phyloP scores from a whole-genome alignment of 1,140 invertebrate species.

The Nilaparvata lugens region DNA sequence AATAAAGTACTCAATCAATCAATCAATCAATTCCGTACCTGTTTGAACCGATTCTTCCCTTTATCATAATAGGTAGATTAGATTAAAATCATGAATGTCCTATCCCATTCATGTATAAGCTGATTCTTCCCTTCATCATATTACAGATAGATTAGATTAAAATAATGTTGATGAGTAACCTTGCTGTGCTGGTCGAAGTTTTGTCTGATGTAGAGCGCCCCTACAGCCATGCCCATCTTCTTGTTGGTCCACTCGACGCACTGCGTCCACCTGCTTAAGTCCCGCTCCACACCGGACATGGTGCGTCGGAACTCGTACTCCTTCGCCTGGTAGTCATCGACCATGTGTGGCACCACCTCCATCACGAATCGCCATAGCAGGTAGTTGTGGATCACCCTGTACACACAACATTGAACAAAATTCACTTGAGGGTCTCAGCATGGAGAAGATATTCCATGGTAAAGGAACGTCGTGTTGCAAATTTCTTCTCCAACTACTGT shows the following conservation, averaged over 20 bases:
- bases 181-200: conserved; percentile 79
- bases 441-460: too few species aligned
- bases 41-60: too few species aligned
- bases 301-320: conserved; percentile 72
- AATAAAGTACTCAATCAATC: too few species aligned
- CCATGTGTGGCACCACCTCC: conserved; percentile 71
- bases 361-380: conserved; percentile 72
- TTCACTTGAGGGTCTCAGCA: neutral
- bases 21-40: too few species aligned
- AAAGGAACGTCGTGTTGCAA: too few species aligned
- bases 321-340: conserved; percentile 66
- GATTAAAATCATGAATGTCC: too few species aligned
- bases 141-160: neutral
- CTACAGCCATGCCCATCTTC: conserved; percentile 73
- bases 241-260: conserved; percentile 82
- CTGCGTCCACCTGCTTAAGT: conserved; percentile 66
- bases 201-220: conserved; percentile 72
- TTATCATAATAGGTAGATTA: too few species aligned
- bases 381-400: conserved; percentile 76
- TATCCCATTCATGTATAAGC: too few species aligned
- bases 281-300: conserved; percentile 64
- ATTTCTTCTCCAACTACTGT: too few species aligned
- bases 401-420: neutral
- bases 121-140: too few species aligned
- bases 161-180: conserved; percentile 37